These are phyloP conservation scores for Protophormia terraenovae DNA, from an alignment of 2,888 invertebrate species.

Conservation along the genomic window DNA sequence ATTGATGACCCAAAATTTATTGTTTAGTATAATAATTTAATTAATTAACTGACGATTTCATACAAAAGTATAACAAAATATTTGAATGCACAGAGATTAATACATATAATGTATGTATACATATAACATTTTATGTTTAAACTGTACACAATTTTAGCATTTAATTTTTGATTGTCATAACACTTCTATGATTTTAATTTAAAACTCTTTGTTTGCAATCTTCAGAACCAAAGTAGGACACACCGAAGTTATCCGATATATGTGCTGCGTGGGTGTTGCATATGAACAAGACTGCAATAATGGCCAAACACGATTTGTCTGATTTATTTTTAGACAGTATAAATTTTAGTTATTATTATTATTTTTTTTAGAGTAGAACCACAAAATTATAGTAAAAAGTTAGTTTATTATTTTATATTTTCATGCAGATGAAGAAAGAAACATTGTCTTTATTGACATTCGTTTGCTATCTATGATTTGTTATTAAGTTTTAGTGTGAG, in stretches of 20 bases:
- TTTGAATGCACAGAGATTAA: conserved; percentile 16
- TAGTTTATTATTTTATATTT: conserved; percentile 55
- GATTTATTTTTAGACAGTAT: background rate
- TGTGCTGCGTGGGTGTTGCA: background rate
- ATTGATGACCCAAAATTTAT: too few species aligned
- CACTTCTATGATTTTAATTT: background rate
- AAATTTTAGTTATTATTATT: conserved; percentile 12
- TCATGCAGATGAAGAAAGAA: conserved; percentile 62
- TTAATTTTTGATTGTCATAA: background rate
- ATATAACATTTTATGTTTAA: background rate
- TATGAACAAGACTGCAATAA: conserved; percentile 4
- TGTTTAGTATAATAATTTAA: too few species aligned
- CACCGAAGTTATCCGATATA: background rate
- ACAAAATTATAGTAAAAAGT: conserved; percentile 45
- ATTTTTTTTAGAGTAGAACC: conserved; percentile 31
- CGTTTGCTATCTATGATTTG: conserved; percentile 36
- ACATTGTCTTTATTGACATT: conserved; percentile 32
- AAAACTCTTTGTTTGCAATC: conserved; percentile 6
- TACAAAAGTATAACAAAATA: conserved; percentile 6
- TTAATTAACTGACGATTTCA: too few species aligned
- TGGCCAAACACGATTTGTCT: background rate
- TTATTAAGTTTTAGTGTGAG: conserved; percentile 56
- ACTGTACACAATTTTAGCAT: background rate
- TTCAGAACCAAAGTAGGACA: background rate
- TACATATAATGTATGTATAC: conserved; percentile 14